Evolutionary conservation across 2,888 invertebrate species (phyloP), one percentile per base, ranked within the genome.

Genomic region (Neoitamus cyanurus): DNA sequence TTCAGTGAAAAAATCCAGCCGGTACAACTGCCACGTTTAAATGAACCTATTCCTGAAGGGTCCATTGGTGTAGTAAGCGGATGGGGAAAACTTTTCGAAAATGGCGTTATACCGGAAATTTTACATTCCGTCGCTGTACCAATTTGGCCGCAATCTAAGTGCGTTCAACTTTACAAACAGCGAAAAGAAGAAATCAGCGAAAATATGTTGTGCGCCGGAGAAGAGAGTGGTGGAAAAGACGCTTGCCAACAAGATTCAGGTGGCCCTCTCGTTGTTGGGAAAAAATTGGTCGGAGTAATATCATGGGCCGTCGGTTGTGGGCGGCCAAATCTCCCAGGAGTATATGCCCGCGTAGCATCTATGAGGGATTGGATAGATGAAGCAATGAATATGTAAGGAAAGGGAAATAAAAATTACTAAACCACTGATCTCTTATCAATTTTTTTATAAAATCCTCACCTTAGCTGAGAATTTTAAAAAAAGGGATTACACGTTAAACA

Each of bases 131-230:
- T 83, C 20, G 42, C 6, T 9, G 46, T 70, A 13, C 83, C 84
- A 15, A 68, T 84, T 20, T 68, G 75, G 15, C 2, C 31, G 11
- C 75, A 37, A 7, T 11, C 1, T 11, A 36, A 58, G 0, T 93
- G 93, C 34, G 28, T 42, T 15, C 9, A 72, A 31, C 3, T 68
- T 6, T 80, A 83, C n/a, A 83, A 30, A 31, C 25, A 68, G 31
- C 20, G 68, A n/a, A 68, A 36, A 90, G 0, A 31, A 3, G 11
- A 70, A 73, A 92, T 90, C 68, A 92, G 92, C 0, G 85, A 90
- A 0, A 89, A 88, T 0, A 93, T 93, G 92, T 87, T 93, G 0
- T 94, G 93, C 87, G 93, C 93, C 58, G 93, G 93, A 0, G 87
- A 88, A 0, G 88, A 89, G 0, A 87, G 89, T 73, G 93, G 93